phyloP scores from a whole-genome alignment of 1,140 invertebrate species.

The Neotoxoptera formosana region DNA sequence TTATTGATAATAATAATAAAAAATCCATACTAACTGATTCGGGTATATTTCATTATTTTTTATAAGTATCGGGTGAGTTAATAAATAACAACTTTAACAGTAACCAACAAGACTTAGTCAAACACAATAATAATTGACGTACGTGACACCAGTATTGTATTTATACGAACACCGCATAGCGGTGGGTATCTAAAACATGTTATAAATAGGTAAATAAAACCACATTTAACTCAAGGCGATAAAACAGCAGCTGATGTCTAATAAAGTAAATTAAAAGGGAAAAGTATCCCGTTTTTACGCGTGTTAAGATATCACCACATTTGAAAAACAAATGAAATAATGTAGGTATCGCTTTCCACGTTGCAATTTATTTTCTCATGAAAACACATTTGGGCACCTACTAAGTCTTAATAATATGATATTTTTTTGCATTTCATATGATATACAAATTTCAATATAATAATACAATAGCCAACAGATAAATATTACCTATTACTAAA shows the following conservation, averaged over 20 bases:
- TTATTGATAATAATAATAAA: not conserved
- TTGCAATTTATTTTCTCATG: not conserved
- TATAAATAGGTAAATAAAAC: not conserved
- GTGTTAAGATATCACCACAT: not conserved
- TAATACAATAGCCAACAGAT: not conserved
- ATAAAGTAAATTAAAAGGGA: not conserved
- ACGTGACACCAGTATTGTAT: not conserved
- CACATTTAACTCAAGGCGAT: not conserved
- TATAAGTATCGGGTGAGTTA: not conserved
- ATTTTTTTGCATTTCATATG: not conserved
- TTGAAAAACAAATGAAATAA: not conserved
- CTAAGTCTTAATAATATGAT: not conserved
- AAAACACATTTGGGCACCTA: not conserved
- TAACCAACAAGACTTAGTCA: not conserved
- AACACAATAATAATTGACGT: slow-evolving; percentile 13
- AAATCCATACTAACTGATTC: not conserved
- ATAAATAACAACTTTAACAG: not conserved
- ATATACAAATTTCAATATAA: not conserved
- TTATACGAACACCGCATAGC: not conserved
- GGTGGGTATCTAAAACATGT: not conserved
- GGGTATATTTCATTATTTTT: not conserved
- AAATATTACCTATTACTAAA: no score
- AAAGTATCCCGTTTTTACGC: not conserved
- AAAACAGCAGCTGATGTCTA: not conserved
- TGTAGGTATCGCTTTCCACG: not conserved